Evolutionary conservation across 2,113 vertebrate species (phyloP).

Genomic region (Dicrurus megarhynchus): DNA sequence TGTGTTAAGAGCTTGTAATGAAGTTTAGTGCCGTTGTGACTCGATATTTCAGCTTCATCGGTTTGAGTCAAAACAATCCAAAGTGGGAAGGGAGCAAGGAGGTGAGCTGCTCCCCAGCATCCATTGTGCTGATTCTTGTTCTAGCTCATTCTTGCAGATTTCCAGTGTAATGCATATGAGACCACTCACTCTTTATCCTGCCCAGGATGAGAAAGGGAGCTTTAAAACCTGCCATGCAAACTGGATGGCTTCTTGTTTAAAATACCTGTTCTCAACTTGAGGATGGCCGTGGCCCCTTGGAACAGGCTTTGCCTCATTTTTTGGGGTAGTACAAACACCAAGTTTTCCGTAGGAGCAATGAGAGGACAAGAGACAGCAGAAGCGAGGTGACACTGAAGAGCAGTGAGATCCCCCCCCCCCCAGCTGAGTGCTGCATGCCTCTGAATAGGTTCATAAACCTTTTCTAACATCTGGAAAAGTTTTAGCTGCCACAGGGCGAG

Average conservation of each 20-base stretch:
- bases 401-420: background rate
- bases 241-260: background rate
- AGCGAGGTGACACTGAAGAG: background rate
- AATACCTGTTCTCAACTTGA: background rate
- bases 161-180: background rate
- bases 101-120: slow-evolving; percentile 39
- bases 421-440: background rate
- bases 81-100: slow-evolving; percentile 56
- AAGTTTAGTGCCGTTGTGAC: slow-evolving; percentile 78
- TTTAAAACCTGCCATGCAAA: background rate
- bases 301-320: background rate
- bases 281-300: background rate
- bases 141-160: background rate
- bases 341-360: background rate
- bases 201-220: background rate
- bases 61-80: slow-evolving; percentile 76
- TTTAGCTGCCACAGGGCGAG: background rate
- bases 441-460: background rate
- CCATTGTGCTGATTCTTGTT: background rate
- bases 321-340: background rate
- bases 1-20: slow-evolving; percentile 80
- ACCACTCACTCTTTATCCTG: background rate
- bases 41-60: slow-evolving; percentile 77
- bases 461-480: background rate
- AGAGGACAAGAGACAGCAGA: background rate